A percentile compares a stretch with the other conserved stretches of the same genome.
Evolutionary conservation across 2,888 invertebrate species (phyloP).

Genomic region (Limenitis camilla): DNA sequence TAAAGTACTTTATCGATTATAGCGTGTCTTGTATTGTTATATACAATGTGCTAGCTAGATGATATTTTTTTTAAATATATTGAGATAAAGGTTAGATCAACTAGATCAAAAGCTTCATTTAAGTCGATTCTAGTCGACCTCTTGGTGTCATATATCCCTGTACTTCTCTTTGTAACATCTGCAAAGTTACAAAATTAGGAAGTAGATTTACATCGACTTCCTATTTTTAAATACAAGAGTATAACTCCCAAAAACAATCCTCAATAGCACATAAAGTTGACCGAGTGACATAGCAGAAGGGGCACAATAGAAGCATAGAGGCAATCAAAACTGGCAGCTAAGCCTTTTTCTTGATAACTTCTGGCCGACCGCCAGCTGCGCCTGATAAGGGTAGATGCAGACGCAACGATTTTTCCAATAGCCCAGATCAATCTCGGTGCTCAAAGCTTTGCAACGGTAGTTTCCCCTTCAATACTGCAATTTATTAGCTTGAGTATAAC

Average conservation of each 20-base stretch:
- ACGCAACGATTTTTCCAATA: slow-evolving; percentile 8
- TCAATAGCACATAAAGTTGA: slow-evolving; percentile 1
- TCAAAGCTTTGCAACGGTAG: slow-evolving; percentile 1
- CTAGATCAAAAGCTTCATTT: too few species aligned
- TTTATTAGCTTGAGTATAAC: not conserved
- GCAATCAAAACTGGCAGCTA: slow-evolving; percentile 45
- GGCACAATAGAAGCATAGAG: slow-evolving; percentile 44
- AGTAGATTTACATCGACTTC: too few species aligned
- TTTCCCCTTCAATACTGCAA: not conserved
- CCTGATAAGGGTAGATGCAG: slow-evolving; percentile 20
- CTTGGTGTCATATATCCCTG: too few species aligned
- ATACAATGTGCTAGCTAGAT: too few species aligned
- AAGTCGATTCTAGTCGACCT: too few species aligned
- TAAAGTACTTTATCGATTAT: too few species aligned
- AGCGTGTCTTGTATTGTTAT: too few species aligned
- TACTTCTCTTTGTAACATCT: too few species aligned
- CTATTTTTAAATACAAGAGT: not conserved
- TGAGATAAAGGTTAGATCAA: too few species aligned
- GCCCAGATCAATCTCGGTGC: slow-evolving; percentile 6
- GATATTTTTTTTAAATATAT: too few species aligned
- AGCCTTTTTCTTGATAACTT: slow-evolving; percentile 38
- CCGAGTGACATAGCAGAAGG: slow-evolving; percentile 13
- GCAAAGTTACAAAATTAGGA: too few species aligned
- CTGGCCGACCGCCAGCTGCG: slow-evolving; percentile 45
- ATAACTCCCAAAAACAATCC: not conserved